Percentiles rank a stretch among this genome's conserved stretches.
phyloP scores from a whole-genome alignment of 2,113 vertebrate genomes.

The Corvus hawaiiensis region DNA sequence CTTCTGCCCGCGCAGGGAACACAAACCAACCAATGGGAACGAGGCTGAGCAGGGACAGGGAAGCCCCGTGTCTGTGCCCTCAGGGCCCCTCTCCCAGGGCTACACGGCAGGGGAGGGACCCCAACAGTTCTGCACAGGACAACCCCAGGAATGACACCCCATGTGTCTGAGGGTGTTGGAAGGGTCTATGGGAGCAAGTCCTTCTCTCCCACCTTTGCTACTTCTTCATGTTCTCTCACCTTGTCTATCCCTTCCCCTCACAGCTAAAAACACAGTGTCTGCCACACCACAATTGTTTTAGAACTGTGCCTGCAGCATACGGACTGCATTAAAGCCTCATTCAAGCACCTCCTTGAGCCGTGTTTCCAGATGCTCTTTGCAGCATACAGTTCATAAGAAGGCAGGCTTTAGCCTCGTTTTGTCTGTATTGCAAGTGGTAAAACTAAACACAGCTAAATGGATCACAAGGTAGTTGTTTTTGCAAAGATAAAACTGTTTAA shows the following conservation, averaged over 20 bases:
- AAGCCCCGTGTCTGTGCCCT: no score
- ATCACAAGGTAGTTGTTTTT: neutral
- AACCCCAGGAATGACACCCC: neutral
- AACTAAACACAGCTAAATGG: neutral
- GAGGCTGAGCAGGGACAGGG: no score
- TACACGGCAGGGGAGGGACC: no score
- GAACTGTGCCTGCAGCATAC: neutral
- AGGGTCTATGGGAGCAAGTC: neutral
- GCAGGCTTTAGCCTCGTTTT: neutral
- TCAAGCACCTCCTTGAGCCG: neutral
- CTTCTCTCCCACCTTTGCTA: neutral
- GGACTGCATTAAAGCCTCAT: neutral
- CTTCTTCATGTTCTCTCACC: rapidly evolving
- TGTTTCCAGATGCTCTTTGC: neutral
- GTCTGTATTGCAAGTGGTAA: neutral
- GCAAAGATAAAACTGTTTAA: neutral
- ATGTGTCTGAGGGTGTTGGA: neutral
- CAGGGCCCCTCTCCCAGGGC: no score
- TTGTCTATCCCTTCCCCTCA: neutral
- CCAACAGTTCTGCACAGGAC: no score
- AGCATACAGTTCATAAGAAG: neutral
- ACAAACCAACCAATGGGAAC: no score
- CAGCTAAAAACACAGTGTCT: neutral
- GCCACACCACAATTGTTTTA: neutral
- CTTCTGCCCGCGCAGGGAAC: no score